phyloP scores from a whole-genome alignment of 2,797 vertebrate species.

The Darevskia nairensis region DNA sequence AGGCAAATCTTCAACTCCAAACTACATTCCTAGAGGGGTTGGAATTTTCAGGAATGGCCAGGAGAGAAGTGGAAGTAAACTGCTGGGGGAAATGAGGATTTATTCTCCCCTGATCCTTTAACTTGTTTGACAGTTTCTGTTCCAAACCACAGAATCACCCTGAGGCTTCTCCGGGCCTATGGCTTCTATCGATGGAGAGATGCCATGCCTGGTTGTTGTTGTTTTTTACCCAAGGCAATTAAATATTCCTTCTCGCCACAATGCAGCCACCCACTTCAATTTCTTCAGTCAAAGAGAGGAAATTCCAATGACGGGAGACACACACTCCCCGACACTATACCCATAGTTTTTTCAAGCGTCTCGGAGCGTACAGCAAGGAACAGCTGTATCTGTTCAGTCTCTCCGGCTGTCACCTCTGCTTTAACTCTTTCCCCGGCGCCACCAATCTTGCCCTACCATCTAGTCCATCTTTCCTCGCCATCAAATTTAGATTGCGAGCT shows the following conservation, averaged over 20 bases:
- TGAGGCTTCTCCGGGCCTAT: neutral
- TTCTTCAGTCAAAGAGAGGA: neutral
- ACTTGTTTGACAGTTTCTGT: neutral
- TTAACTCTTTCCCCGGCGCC: neutral
- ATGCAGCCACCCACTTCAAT: neutral
- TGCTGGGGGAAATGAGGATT: neutral
- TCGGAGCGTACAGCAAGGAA: no score
- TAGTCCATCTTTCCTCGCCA: neutral
- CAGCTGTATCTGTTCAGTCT: no score
- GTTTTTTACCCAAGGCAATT: neutral
- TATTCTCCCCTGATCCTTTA: neutral
- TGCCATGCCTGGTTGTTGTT: neutral
- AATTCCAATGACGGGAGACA: neutral
- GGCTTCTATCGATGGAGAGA: no score
- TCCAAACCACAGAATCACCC: neutral
- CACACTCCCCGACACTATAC: neutral
- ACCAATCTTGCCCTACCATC: neutral
- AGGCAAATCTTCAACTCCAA: neutral
- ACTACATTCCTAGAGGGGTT: neutral
- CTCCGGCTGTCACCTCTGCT: neutral
- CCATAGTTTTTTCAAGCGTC: neutral
- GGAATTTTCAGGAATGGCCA: neutral
- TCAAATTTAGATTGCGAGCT: neutral
- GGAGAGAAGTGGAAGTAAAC: neutral
- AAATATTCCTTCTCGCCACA: neutral